Base-by-base conservation (phyloP, 2,113 vertebrate species). In the Bostrychus sinensis region DNA sequence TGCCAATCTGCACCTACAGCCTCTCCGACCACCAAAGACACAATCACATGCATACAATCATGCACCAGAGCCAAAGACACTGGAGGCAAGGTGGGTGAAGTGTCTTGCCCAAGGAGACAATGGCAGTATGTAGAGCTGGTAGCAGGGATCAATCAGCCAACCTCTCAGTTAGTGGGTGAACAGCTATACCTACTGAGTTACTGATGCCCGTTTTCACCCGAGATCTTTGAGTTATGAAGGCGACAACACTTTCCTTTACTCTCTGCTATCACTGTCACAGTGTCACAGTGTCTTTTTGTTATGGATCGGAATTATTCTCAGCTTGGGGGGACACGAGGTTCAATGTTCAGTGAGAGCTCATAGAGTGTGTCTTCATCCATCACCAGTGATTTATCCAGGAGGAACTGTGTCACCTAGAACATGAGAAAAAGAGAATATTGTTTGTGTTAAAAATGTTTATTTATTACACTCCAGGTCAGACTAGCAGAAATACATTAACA, bases 351-450 rank as follows among this genome's bases (percentile, higher is more conserved):
- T 0, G 96, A 99, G 64, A 98, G 92, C 61, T 95, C 96, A n/a
- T 99, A 99, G 22, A 99, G 87, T 0, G 96, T 95, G 59, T 99
- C 97, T 89, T 99, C 97, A 1, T 99, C 97, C 82, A 98, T 96
- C 85, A 98, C 94, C 23, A 95, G 90, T 0, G 91, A 92, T 90
- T 96, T 97, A 90, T 99, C 95, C 77, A 99, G 92, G 68, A 99
- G 92, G 88, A 96, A 99, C 65, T 97, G 96, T 59, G 95, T 98
- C 69, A 98, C 96, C 97, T 99, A 86, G 10, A 55, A 64, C 1
- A 46, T 5, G 57, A 45, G 46, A 0, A 17, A 14, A 16, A 46
- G 3, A 23, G n/a, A 43, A 39, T 10, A 1, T 22, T 14, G 23
- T 2, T 17, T 36, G 53, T 34, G n/a, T 55, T 55, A 13, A 36